Evolutionary conservation across 2,113 vertebrate species (phyloP).

Genomic region (Glaucomys volans): DNA sequence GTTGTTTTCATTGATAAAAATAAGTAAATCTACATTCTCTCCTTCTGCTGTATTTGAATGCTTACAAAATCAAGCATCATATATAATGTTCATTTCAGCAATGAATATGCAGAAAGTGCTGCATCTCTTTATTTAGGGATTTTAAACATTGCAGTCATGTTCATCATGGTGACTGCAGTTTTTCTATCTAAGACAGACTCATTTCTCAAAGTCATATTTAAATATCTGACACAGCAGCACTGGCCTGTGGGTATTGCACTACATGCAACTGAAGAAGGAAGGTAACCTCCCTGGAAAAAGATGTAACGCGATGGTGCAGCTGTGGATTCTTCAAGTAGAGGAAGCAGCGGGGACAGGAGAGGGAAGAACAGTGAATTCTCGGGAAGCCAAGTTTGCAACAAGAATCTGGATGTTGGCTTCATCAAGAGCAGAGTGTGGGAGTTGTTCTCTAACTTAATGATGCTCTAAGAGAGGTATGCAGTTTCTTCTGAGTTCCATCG

Average conservation of each 20-base stretch:
- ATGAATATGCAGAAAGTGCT: slow-evolving; percentile 76
- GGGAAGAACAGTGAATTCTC: slow-evolving; percentile 14
- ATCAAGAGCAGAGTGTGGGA: slow-evolving; percentile 41
- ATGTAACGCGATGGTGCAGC: neutral
- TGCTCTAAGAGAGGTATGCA: neutral
- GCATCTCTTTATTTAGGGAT: slow-evolving; percentile 77
- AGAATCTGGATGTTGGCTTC: slow-evolving; percentile 40
- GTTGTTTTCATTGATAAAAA: slow-evolving; percentile 76
- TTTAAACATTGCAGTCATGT: slow-evolving; percentile 76
- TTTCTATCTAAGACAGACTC: slow-evolving; percentile 70
- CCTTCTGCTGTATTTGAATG: slow-evolving; percentile 55
- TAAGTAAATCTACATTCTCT: slow-evolving; percentile 64
- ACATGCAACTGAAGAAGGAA: slow-evolving; percentile 11
- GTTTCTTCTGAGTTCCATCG: neutral
- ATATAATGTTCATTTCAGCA: slow-evolving; percentile 70
- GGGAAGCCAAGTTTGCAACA: neutral
- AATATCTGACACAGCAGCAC: slow-evolving; percentile 49
- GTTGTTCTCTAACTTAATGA: slow-evolving; percentile 53
- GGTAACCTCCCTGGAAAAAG: neutral
- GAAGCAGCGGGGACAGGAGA: neutral
- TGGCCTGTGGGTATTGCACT: slow-evolving; percentile 35
- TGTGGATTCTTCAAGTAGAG: neutral
- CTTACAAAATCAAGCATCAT: slow-evolving; percentile 59
- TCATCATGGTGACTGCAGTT: slow-evolving; percentile 67
- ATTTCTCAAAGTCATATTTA: slow-evolving; percentile 76